Evolutionary conservation across 2,888 invertebrate species (phyloP).

Genomic region (Morpho helenor): DNA sequence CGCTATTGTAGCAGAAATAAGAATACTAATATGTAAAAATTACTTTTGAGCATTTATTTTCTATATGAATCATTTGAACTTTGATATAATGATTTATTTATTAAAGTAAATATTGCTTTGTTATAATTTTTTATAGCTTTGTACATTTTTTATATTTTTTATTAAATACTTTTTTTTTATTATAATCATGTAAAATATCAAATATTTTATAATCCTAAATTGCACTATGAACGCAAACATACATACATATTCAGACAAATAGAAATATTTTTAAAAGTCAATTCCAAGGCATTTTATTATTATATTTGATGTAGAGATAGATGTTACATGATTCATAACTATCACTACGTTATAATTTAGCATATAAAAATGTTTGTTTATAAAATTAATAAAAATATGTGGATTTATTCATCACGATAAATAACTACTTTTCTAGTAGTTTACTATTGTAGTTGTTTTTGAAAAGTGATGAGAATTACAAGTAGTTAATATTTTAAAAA

Average conservation of each 20-base stretch:
- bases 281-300: constrained; percentile 8
- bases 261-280: constrained; percentile 10
- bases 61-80: no score
- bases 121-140: no score
- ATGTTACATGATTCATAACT: constrained; percentile 7
- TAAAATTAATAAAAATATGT: constrained; percentile 1
- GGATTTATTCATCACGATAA: not conserved
- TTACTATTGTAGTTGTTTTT: no score
- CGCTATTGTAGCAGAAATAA: not conserved
- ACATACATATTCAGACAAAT: not conserved
- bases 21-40: not conserved
- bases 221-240: not conserved
- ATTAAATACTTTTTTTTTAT: no score
- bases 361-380: not conserved
- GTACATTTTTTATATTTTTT: no score
- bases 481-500: not conserved
- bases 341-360: constrained; percentile 7
- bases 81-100: no score
- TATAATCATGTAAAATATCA: not conserved
- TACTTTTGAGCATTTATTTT: no score
- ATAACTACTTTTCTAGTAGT: not conserved
- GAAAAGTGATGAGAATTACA: not conserved
- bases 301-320: constrained; percentile 11
- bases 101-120: no score
- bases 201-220: not conserved